Evolutionary conservation across 2,797 vertebrate genomes (phyloP), one percentile per base, ranked within the genome.

Genomic region (Epinephelus malabaricus): DNA sequence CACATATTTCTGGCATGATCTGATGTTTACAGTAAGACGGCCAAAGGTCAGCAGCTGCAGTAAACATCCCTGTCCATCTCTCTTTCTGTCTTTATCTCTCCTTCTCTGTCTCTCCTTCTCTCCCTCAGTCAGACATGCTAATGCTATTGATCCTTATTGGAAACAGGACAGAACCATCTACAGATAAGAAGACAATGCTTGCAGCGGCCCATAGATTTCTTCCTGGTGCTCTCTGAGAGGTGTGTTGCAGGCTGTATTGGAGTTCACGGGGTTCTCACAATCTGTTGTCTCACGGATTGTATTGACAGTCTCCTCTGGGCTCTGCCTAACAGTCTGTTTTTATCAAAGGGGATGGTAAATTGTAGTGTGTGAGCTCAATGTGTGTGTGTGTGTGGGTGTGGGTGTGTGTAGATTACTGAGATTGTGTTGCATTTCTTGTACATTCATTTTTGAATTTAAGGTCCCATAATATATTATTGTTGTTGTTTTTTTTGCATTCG

Each of bases 111-210:
- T 50, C 18, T 71, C 50, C 55, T 55, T 21, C 21, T 17, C 61
- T 70, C 53, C 70, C 56, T 51, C 69, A 78, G 69, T 89, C 87
- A 89, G 90, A 90, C 87, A 87, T 85, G 85, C 81, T 89, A 89
- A 93, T 92, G 84, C 72, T 70, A 91, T 93, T 54, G 93, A 94
- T 91, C 81, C 40, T 27, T 76, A 82, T 84, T 85, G 86, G 81
- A 88, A 85, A 91, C 84, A 81, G 83, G 82, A 91, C 88, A 86
- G 82, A 83, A 80, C 66, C 81, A 66, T 85, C 76, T 66, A 61
- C 69, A 90, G 88, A 88, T 89, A 86, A 85, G 82, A 89, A 92
- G 87, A 93, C 92, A 92, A 94, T 93, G 90, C 89, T 86, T 77
- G 76, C 78, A 88, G 89, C 68, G n/a, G 59, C 87, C 65, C 80